Evolutionary conservation across 2,797 vertebrate genomes (phyloP).

Genomic region (Morelia viridis): DNA sequence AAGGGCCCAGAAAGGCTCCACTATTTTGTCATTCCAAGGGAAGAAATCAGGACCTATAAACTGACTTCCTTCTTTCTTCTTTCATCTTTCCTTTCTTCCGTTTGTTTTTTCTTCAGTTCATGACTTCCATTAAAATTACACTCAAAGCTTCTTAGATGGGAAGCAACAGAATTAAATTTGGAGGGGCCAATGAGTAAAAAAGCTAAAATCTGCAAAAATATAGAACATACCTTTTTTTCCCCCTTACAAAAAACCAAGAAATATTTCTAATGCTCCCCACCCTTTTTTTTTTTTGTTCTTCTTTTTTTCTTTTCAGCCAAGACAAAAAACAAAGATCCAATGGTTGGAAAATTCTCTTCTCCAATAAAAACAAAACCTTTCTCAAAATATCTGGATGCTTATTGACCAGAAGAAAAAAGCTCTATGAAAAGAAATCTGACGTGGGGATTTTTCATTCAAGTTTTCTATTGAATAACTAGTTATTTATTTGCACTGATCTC

Average conservation of each 20-base stretch:
- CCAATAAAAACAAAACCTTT: conserved; percentile 59
- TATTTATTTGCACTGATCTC: conserved; percentile 62
- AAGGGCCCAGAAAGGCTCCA: conserved; percentile 75
- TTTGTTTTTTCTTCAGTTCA: conserved; percentile 49
- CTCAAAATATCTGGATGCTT: conserved; percentile 68
- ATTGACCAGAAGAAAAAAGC: conserved; percentile 38
- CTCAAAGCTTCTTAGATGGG: conserved; percentile 65
- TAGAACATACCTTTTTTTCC: conserved; percentile 74
- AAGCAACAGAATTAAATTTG: conserved; percentile 70
- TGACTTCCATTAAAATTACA: conserved; percentile 63
- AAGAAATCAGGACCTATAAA: conserved; percentile 71
- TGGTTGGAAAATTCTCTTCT: conserved; percentile 68
- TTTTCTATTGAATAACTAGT: conserved; percentile 54
- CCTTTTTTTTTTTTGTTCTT: conserved; percentile 37
- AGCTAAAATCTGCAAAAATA: conserved; percentile 78
- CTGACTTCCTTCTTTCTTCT: conserved; percentile 56
- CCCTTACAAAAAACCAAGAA: conserved; percentile 67
- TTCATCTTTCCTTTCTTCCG: not conserved
- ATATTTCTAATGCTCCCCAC: conserved; percentile 62
- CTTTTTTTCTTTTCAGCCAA: conserved; percentile 64
- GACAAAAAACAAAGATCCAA: conserved; percentile 71
- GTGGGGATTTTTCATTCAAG: conserved; percentile 66
- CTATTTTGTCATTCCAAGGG: conserved; percentile 65
- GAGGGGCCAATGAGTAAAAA: conserved; percentile 74
- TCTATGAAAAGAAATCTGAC: conserved; percentile 59